Conservation (phyloP, 2,888 invertebrate species). For the Lingula anatina region DNA sequence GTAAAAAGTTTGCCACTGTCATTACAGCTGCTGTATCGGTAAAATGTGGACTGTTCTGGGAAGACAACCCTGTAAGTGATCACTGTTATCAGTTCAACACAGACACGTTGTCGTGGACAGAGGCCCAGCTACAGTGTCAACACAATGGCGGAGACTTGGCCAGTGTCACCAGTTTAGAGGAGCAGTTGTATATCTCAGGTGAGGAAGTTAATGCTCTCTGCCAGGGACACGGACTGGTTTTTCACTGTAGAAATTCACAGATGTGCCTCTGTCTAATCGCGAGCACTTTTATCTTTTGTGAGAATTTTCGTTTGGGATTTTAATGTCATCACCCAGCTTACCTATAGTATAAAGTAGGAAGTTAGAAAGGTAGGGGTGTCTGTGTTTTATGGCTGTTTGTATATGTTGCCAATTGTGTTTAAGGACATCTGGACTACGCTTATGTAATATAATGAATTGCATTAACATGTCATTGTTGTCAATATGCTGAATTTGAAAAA, state of each 20-base stretch:
- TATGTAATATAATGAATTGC: too few species aligned
- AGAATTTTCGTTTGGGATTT: too few species aligned
- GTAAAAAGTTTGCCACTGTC: too few species aligned
- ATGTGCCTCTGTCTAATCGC: not conserved
- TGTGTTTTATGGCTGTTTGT: too few species aligned
- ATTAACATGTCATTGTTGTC: too few species aligned
- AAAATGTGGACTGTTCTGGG: conserved; percentile 27
- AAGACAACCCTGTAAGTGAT: conserved; percentile 17
- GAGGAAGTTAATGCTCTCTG: not conserved
- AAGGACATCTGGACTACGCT: too few species aligned
- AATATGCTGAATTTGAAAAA: too few species aligned
- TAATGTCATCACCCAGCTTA: too few species aligned
- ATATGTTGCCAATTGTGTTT: too few species aligned
- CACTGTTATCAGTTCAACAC: conserved; percentile 20
- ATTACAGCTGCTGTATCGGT: conserved; percentile 19
- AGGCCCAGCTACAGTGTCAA: conserved; percentile 19
- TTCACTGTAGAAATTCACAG: not conserved
- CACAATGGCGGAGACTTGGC: conserved; percentile 21
- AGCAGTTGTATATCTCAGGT: conserved; percentile 26
- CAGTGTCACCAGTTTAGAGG: conserved; percentile 15
- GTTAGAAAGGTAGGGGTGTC: too few species aligned
- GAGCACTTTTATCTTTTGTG: not conserved
- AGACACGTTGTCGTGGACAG: conserved; percentile 17
- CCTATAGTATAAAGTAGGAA: too few species aligned
- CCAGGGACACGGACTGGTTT: not conserved